Conservation (phyloP, 2,888 invertebrate genomes). For the Cephus spinipes region DNA sequence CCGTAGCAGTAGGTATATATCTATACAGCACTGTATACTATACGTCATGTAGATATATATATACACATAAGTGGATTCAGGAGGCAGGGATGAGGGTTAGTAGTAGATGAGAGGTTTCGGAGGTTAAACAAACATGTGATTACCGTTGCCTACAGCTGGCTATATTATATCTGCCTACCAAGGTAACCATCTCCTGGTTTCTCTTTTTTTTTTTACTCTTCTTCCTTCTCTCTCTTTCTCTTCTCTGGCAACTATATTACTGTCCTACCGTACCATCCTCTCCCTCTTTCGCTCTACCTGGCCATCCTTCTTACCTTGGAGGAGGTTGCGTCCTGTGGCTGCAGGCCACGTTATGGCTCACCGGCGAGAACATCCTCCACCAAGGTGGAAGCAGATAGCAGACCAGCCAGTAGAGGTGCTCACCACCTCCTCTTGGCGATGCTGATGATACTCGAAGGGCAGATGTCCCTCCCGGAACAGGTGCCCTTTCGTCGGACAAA, state of each 20-base stretch:
- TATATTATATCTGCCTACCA: slow-evolving; percentile 63
- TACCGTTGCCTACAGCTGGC: slow-evolving; percentile 66
- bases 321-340: slow-evolving; percentile 10
- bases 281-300: slow-evolving; percentile 36
- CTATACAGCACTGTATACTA: not conserved
- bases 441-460: not conserved
- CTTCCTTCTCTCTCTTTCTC: slow-evolving; percentile 31
- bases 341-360: slow-evolving; percentile 8
- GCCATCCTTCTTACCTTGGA: slow-evolving; percentile 19
- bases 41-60: not conserved
- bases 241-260: slow-evolving; percentile 19
- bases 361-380: not conserved
- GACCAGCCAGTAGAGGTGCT: not conserved
- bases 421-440: not conserved
- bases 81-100: not conserved
- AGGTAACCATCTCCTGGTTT: slow-evolving; percentile 51
- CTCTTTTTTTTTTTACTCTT: slow-evolving; percentile 1
- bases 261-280: slow-evolving; percentile 24
- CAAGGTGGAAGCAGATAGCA: not conserved
- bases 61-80: not conserved
- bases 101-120: slow-evolving; percentile 65
- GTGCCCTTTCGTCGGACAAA: not conserved
- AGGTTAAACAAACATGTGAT: slow-evolving; percentile 68
- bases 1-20: not conserved
- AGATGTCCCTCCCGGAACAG: not conserved